Evolutionary conservation across 2,888 invertebrate genomes (phyloP), one percentile per base, ranked within the genome.

Genomic region (Meganola albula): DNA sequence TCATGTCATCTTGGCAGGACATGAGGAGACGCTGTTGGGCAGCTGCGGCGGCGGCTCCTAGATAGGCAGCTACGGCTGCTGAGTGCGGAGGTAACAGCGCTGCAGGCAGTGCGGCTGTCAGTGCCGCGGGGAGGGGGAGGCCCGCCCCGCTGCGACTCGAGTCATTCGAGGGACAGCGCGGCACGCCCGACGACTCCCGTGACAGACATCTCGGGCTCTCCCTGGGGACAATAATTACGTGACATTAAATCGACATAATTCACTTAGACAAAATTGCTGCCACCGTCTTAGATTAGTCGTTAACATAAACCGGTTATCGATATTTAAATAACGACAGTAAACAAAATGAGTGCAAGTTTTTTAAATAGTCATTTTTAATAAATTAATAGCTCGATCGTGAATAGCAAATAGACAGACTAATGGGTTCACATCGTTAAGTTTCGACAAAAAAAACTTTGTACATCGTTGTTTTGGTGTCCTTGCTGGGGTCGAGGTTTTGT

Each of bases 131-230:
- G 35, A 82, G 67, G 10, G 79, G 78, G 18, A 80, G 63, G 14
- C 79, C 80, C 48, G 87, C 88, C 59, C 84, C 87, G 65, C 75
- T 85, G 63, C 91, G 88, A 41, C 90, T 91, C 25, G 92, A 92
- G 71, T 93, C 93, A 63, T 90, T 90, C 35, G 92, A 92, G 40
- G 93, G 92, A 75, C 93, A 93, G 47, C 93, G 90, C 43, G 90
- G 91, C 52, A 88, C 89, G 46, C 91, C 91, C 45, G 91, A 91
- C 37, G 94, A 94, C 67, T 94, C 94, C 61, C 93, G 89, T 34
- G 94, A 94, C 53, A 93, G 90, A 80, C 94, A 94, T 66, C 94
- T 90, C 48, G 93, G 93, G 78, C 92, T 93, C 78, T 94, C 93
- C 85, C 94, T 94, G 90, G 10, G 90, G 89, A 82, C 87, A 86